phyloP scores from a whole-genome alignment of 2,113 vertebrate species.

The Grallaria varia region DNA sequence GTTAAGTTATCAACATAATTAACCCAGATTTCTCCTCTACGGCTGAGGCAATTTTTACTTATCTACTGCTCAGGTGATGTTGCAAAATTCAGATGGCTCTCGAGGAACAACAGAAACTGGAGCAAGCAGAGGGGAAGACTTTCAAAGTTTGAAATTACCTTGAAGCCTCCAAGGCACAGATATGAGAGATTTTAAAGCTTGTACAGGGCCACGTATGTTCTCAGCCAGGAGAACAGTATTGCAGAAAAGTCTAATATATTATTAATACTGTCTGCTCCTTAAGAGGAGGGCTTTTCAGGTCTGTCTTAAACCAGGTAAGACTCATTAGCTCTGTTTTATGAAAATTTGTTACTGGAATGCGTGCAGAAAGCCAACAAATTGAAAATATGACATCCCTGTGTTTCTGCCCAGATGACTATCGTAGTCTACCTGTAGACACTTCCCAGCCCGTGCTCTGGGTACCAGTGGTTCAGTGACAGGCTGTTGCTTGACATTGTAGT shows the following conservation, averaged over 20 bases:
- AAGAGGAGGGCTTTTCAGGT: background rate
- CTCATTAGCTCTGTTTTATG: background rate
- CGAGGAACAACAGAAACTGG: constrained; percentile 26
- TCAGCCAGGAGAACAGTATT: background rate
- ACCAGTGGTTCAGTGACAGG: background rate
- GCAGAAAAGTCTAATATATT: constrained; percentile 1
- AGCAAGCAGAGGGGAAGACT: background rate
- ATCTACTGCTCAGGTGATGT: constrained; percentile 8
- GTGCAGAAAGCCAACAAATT: background rate
- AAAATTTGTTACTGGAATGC: background rate
- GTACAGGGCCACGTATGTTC: background rate
- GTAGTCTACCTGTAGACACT: background rate
- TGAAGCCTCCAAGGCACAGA: background rate
- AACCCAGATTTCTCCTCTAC: constrained; percentile 58
- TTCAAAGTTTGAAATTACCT: constrained; percentile 4
- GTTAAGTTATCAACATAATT: constrained; percentile 67
- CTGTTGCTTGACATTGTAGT: accelerated
- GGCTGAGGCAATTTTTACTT: constrained; percentile 25
- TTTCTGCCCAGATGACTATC: background rate
- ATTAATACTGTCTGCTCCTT: constrained; percentile 9
- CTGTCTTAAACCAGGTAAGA: background rate
- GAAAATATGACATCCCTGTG: background rate
- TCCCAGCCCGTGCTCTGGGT: background rate
- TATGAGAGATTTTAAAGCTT: background rate
- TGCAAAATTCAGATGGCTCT: background rate